phyloP scores from a whole-genome alignment of 2,113 vertebrate species.

The Festucalex cinctus region DNA sequence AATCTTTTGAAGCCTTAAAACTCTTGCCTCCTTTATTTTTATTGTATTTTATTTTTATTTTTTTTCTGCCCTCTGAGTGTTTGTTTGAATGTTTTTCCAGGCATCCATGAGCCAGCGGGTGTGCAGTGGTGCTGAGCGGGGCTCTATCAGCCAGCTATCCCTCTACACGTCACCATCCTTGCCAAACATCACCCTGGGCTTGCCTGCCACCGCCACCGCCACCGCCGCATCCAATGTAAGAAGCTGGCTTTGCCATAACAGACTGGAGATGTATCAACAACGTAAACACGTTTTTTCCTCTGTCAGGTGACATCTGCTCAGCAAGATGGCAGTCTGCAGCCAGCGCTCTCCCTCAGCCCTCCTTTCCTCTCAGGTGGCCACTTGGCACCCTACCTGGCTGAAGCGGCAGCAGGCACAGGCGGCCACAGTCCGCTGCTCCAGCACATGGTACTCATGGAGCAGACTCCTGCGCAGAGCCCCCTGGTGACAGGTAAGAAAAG shows the following conservation, averaged over 20 bases:
- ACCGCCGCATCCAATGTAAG: slow-evolving; percentile 67
- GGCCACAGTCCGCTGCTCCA: slow-evolving; percentile 85
- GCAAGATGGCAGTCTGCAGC: slow-evolving; percentile 81
- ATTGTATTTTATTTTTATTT: no score
- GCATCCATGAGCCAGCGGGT: slow-evolving; percentile 81
- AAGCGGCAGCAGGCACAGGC: slow-evolving; percentile 58
- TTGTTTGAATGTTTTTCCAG: slow-evolving; percentile 66
- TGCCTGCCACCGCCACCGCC: slow-evolving; percentile 80
- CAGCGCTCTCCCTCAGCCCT: slow-evolving; percentile 79
- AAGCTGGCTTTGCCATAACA: neutral
- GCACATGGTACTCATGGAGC: slow-evolving; percentile 93
- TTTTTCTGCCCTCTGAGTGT: slow-evolving; percentile 8
- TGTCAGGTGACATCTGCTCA: slow-evolving; percentile 78
- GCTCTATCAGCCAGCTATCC: slow-evolving; percentile 82
- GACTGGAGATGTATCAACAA: neutral
- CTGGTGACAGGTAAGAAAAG: slow-evolving; percentile 81
- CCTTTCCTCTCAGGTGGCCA: slow-evolving; percentile 82
- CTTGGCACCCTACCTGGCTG: slow-evolving; percentile 82
- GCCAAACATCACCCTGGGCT: slow-evolving; percentile 92
- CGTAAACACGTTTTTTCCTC: neutral
- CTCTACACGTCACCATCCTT: slow-evolving; percentile 91
- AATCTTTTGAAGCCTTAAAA: no score
- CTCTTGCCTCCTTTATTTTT: no score
- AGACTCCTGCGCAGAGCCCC: slow-evolving; percentile 80
- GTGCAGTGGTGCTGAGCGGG: slow-evolving; percentile 75